Evolutionary conservation across 2,113 vertebrate species (phyloP), one percentile per base, ranked within the genome.

Genomic region (Dryoscopus gambensis): DNA sequence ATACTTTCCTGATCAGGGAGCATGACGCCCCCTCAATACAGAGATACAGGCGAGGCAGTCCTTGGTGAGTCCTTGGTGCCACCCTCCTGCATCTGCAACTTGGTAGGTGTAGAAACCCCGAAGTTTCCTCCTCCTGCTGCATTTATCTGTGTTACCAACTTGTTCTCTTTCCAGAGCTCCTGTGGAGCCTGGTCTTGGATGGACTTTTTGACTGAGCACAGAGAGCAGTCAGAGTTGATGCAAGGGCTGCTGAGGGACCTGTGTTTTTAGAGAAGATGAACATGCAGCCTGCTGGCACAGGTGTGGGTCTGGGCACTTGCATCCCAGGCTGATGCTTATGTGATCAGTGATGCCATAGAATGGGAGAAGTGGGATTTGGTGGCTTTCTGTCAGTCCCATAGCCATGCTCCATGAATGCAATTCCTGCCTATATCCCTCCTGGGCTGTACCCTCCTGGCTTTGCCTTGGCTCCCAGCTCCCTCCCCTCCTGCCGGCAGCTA

Each of bases 231-330:
- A 37, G 95, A 97, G 73, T 97, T 96, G 1, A 55, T 95, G 65
- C 96, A 98, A 81, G 97, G 98, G 91, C 97, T 98, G 94, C 97
- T 23, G 9, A 94, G 95, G 6, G 97, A 97, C 90, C 95, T 97
- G 59, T 95, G 84, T 47, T 97, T 33, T 9, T 89, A 28, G 95
- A 88, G 31, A 96, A 96, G 83, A 96, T 93, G 55, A 97, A 97
- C 91, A 97, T 97, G n/a, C 9, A 46, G 70, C 30, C 17, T 7
- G 4, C 5, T 4, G 28, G 31, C 28, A 60, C 0, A 1, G 68
- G 7, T 33, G 27, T 70, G 31, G 40, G n/a, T 40, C 30, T 76
- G 31, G 10, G 30, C 15, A 6, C 17, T 40, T 15, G 13, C 67
- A 81, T 24, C 40, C 31, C 46, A 7, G 39, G 30, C 25, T 46